Base-by-base conservation (phyloP, 2,888 invertebrate genomes). In the Sipha maydis region DNA sequence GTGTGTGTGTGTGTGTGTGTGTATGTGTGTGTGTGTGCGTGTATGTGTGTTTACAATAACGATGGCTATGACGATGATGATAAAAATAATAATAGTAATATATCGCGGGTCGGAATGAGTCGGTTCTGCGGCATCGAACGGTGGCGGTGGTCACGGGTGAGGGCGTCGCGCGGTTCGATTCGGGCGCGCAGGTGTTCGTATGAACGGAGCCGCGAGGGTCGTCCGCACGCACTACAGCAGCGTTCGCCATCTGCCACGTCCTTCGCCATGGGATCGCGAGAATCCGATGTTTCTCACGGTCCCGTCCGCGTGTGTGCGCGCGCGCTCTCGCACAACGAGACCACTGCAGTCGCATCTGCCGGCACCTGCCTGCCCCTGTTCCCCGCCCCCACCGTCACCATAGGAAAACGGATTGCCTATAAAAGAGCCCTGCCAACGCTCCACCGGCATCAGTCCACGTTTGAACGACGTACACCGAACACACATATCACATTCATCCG, bases 261-360 rank as follows among this genome's bases (percentile, higher is more conserved):
- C 73, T 61, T 31, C 79, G 83, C 89, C 83, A 83, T 84, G 83
- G 83, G 83, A 89, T 89, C 89, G 83, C 89, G 84, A 83, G 83
- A 83, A 84, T 89, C 84, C 89, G 77, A 56, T n/a, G 83, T 83
- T 89, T 84, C 89, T 89, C 89, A 83, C 88, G 88, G 88, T 88
- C 88, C 84, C 84, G 84, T 85, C 84, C 86, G 73, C 84, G 84
- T 38, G 84, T 19, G 75, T 17, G n/a, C 34, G 28, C 56, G 8
- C 84, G 73, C 71, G 78, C 31, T 41, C 56, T 11, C 83, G n/a
- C 48, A 17, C n/a, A 61, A 11, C 56, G 4, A 38, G 28, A 61
- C 80, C 75, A 61, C 80, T 56, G 54, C 73, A 31, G 41, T 31
- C 34, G 88, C 88, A 88, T 88, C 88, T 88, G 88, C 88, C 80